Conservation (phyloP, 1,140 invertebrate genomes). For the Sinella curviseta region DNA sequence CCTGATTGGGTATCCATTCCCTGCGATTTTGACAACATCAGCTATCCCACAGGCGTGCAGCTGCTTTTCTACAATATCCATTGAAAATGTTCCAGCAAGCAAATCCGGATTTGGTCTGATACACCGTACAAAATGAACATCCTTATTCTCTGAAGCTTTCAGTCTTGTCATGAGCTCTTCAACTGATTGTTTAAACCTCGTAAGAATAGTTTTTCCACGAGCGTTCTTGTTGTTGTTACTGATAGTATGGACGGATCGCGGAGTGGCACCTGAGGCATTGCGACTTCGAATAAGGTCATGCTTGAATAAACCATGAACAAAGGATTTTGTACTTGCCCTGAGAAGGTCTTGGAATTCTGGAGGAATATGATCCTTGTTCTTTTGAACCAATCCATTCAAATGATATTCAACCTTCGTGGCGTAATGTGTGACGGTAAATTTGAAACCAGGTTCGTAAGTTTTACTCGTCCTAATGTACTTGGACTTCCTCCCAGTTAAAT, state of each 20-base stretch:
- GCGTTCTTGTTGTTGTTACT: slow-evolving; percentile 15
- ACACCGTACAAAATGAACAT: slow-evolving; percentile 44
- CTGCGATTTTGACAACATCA: slow-evolving; percentile 39
- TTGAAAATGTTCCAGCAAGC: slow-evolving; percentile 10
- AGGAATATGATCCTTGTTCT: slow-evolving; percentile 55
- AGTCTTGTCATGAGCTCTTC: slow-evolving; percentile 37
- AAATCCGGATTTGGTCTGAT: slow-evolving; percentile 37
- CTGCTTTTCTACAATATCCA: slow-evolving; percentile 34
- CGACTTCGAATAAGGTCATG: background rate
- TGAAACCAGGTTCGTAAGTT: slow-evolving; percentile 47
- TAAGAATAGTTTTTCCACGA: slow-evolving; percentile 37
- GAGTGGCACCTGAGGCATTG: background rate
- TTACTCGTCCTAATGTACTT: slow-evolving; percentile 25
- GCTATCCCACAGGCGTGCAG: slow-evolving; percentile 39
- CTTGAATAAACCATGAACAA: slow-evolving; percentile 15
- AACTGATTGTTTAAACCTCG: slow-evolving; percentile 38
- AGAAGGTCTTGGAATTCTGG: slow-evolving; percentile 39
- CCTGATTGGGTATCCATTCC: slow-evolving; percentile 44
- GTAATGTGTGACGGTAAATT: slow-evolving; percentile 56
- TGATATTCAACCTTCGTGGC: slow-evolving; percentile 55
- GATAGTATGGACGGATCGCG: background rate
- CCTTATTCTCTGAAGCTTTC: slow-evolving; percentile 26
- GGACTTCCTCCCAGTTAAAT: slow-evolving; percentile 16
- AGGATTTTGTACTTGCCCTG: slow-evolving; percentile 16
- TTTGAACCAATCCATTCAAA: slow-evolving; percentile 53